These are phyloP conservation scores for Melanotaenia parkinsoni DNA, from an alignment of 2,797 vertebrate genomes.

Conservation along the genomic window DNA sequence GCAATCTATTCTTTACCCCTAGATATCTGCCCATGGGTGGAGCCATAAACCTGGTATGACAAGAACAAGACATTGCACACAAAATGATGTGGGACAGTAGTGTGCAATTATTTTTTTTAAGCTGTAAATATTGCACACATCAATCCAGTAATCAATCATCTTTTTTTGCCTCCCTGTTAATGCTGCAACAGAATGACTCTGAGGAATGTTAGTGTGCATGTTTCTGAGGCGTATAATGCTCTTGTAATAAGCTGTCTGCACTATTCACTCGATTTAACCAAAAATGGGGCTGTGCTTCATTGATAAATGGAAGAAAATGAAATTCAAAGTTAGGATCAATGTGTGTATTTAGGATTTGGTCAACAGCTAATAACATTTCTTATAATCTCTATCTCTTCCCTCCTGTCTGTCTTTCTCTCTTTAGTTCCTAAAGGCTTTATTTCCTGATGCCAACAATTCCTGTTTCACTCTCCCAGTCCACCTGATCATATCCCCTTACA, in stretches of 20 bases:
- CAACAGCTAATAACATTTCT: background rate
- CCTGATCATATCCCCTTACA: slow-evolving; percentile 46
- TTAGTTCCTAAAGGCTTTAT: slow-evolving; percentile 13
- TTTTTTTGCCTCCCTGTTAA: background rate
- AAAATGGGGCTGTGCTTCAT: background rate
- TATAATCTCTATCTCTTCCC: background rate
- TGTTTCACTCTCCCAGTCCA: slow-evolving; percentile 30
- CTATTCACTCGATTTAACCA: background rate
- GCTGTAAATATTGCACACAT: background rate
- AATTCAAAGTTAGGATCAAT: background rate
- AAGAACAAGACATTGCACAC: slow-evolving; percentile 27
- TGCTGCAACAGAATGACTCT: slow-evolving; percentile 3
- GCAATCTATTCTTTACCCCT: slow-evolving; percentile 83
- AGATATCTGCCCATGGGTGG: slow-evolving; percentile 86
- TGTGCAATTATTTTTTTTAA: background rate
- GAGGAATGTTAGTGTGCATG: background rate
- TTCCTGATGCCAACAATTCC: slow-evolving; percentile 27
- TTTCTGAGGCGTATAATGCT: slow-evolving; percentile 8
- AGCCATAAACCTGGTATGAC: slow-evolving; percentile 81
- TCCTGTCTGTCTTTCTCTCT: slow-evolving; percentile 5
- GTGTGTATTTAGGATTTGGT: background rate
- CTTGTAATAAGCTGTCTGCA: slow-evolving; percentile 3
- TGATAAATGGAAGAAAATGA: background rate
- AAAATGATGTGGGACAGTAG: slow-evolving; percentile 5
- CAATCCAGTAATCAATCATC: background rate